A percentile compares a stretch with the other conserved stretches of the same genome.
phyloP scores from a whole-genome alignment of 2,797 vertebrate genomes.

The Meriones psammophilus region DNA sequence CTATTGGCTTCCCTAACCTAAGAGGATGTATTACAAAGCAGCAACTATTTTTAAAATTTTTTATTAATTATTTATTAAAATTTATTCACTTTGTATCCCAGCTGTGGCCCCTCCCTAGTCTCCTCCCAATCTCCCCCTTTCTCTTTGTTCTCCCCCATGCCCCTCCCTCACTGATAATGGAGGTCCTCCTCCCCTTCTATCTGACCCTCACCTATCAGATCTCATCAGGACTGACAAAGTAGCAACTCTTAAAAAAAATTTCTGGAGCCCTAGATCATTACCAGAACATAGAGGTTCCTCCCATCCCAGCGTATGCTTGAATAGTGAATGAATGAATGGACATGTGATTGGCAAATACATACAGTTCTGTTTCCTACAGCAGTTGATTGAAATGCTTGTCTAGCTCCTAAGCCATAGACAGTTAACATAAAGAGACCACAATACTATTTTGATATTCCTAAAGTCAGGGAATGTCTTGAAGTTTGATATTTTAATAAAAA shows the following conservation, averaged over 20 bases:
- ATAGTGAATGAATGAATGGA: neutral
- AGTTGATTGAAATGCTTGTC: neutral
- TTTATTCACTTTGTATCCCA: no score
- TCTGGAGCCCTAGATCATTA: neutral
- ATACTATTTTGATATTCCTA: constrained; percentile 38
- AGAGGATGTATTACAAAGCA: neutral
- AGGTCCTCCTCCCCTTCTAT: no score
- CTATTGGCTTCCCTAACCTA: neutral
- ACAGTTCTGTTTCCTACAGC: constrained; percentile 10
- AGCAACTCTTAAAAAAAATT: neutral
- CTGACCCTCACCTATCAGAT: no score
- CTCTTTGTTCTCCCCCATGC: no score
- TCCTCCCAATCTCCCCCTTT: no score
- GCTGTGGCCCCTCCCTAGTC: no score
- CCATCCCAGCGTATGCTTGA: neutral
- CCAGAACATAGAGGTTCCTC: neutral
- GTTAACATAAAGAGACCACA: neutral
- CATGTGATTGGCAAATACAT: neutral
- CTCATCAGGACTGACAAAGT: neutral
- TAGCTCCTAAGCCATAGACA: constrained; percentile 9
- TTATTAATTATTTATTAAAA: no score
- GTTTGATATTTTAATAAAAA: constrained; percentile 36
- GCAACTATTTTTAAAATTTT: neutral
- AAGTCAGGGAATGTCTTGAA: neutral
- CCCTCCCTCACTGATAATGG: no score